A percentile compares a stretch with the other conserved stretches of the same genome.
Evolutionary conservation across 2,888 invertebrate species (phyloP).

Genomic region (Matsumyia berberina): DNA sequence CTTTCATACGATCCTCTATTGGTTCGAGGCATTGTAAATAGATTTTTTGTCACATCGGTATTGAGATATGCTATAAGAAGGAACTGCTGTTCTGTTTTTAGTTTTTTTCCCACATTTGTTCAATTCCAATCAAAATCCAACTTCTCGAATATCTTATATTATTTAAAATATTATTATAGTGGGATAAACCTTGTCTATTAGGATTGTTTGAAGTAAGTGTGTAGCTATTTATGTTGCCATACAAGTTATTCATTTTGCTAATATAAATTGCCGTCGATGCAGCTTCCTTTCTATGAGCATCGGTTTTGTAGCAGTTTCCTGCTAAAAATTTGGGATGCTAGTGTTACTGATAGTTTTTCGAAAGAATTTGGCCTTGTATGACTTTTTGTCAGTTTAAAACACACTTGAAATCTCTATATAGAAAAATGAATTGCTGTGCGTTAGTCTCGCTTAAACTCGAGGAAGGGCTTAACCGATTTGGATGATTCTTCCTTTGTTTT

Average conservation of each 20-base stretch:
- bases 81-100: conserved; percentile 3
- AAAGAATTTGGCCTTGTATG: neutral
- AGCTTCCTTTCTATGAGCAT: neutral
- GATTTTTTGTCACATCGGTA: neutral
- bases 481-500: too few species aligned
- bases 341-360: neutral
- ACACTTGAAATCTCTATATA: neutral
- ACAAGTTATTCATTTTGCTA: neutral
- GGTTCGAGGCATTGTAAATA: conserved; percentile 5
- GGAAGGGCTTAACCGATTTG: too few species aligned
- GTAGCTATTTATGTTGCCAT: neutral
- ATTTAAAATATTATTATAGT: neutral
- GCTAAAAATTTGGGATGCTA: neutral
- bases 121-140: neutral
- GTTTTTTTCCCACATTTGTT: conserved; percentile 4
- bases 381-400: neutral
- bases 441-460: too few species aligned
- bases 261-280: too few species aligned
- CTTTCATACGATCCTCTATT: conserved; percentile 14
- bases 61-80: neutral
- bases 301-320: neutral
- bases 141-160: neutral
- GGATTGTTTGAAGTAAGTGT: neutral
- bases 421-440: too few species aligned
- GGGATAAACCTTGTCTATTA: neutral